Evolutionary conservation across 2,797 vertebrate genomes (phyloP), one percentile per base, ranked within the genome.

Genomic region (Malacoraja senta): DNA sequence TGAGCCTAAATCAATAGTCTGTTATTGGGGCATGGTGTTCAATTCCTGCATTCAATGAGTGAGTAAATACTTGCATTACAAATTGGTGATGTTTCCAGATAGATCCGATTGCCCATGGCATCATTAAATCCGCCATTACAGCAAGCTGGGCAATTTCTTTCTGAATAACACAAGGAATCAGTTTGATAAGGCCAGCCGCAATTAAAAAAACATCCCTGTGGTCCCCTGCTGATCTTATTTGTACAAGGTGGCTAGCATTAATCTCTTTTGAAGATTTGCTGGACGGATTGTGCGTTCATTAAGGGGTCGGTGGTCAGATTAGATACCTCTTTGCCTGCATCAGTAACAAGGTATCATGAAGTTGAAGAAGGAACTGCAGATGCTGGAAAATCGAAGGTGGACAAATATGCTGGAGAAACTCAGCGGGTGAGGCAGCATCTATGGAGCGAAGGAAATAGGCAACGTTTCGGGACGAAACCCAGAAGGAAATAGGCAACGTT

Each of bases 41-140:
- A 35, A 61, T 9, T 88, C 84, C 29, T 35, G 61, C 84, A 35
- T 68, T 68, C n/a, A 68, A n/a, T 68, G 32, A 9, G n/a, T n/a
- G 0, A 88, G 84, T 68, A 68, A 88, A 68, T 88, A 88, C n/a
- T 88, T 88, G 84, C 84, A 68, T 68, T 68, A 88, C 84, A 68
- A 88, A 88, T 88, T 68, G 19, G 84, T 68, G 61, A 35, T 35
- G 84, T 68, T 68, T 7, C 61, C 83, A 88, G 61, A 68, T 68
- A 88, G 61, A 68, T 88, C 68, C 35, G 63, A 88, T 35, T 88
- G 63, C 84, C 63, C 35, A 0, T 2, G 61, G 68, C n/a, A 63
- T 68, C 15, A 68, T 88, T 88, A 68, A 65, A 88, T 24, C 13
- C n/a, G 35, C 35, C 84, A 61, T 84, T 84, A 61, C 8, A 19